These are phyloP conservation scores for Pteruthius melanotis DNA, from an alignment of 2,113 vertebrate species.

Conservation along the genomic window DNA sequence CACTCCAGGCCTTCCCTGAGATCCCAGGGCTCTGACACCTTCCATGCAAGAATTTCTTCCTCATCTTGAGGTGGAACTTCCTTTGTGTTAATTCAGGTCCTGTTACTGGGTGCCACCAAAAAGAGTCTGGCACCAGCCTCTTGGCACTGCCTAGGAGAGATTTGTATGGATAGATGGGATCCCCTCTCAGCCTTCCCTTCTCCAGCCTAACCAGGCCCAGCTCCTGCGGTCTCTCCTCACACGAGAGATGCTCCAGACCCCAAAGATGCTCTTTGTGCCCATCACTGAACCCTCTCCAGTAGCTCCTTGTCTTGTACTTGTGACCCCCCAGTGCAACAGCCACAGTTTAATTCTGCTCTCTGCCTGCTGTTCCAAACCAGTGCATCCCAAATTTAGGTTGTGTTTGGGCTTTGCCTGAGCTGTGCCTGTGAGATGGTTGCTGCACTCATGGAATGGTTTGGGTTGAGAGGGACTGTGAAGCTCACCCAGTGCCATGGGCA, in stretches of 20 bases:
- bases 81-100: background rate
- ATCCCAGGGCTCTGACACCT: background rate
- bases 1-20: background rate
- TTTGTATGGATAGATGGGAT: background rate
- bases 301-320: background rate
- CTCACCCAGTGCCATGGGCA: background rate
- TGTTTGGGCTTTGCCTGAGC: background rate
- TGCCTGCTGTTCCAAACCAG: background rate
- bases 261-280: background rate
- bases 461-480: background rate
- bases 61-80: background rate
- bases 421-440: background rate
- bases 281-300: background rate
- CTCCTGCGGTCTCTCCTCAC: background rate
- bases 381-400: background rate
- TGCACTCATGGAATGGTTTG: background rate
- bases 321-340: background rate
- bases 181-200: background rate
- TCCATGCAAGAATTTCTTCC: background rate
- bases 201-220: background rate
- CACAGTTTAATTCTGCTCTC: background rate
- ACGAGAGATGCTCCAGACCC: accelerated
- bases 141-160: background rate
- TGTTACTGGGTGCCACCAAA: background rate
- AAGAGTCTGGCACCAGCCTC: background rate